phyloP scores from a whole-genome alignment of 2,888 invertebrate genomes.

The Alloplasta piceator region DNA sequence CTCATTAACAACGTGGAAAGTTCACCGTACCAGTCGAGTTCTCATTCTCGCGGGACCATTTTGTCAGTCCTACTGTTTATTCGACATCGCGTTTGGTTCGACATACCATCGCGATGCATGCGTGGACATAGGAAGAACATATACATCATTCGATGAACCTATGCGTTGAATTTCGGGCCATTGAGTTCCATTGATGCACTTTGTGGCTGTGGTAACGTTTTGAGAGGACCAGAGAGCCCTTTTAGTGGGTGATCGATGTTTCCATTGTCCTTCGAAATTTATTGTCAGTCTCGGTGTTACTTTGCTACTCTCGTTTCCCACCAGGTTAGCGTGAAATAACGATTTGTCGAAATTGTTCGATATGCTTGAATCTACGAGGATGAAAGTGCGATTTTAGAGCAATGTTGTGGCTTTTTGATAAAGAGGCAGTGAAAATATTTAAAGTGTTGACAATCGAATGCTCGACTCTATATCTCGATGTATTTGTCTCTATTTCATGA shows the following conservation, averaged over 20 bases:
- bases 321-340: not conserved
- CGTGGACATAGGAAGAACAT: not conserved
- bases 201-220: constrained; percentile 11
- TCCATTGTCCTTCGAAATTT: constrained; percentile 26
- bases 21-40: constrained; percentile 35
- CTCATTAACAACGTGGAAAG: constrained; percentile 67
- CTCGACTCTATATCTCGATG: too few species aligned
- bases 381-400: too few species aligned
- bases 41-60: constrained; percentile 44
- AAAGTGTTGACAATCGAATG: too few species aligned
- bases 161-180: constrained; percentile 13
- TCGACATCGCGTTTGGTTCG: constrained; percentile 13
- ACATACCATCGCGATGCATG: constrained; percentile 8
- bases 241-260: constrained; percentile 39
- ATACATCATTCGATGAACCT: constrained; percentile 4
- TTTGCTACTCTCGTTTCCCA: not conserved
- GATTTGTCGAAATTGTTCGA: not conserved
- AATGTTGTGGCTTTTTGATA: too few species aligned
- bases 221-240: not conserved
- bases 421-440: too few species aligned
- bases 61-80: constrained; percentile 31
- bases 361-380: too few species aligned
- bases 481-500: too few species aligned
- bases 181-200: constrained; percentile 32
- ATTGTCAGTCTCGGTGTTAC: not conserved